Base-by-base conservation (phyloP, 1,140 invertebrate genomes). In the Epicauta chinensis region DNA sequence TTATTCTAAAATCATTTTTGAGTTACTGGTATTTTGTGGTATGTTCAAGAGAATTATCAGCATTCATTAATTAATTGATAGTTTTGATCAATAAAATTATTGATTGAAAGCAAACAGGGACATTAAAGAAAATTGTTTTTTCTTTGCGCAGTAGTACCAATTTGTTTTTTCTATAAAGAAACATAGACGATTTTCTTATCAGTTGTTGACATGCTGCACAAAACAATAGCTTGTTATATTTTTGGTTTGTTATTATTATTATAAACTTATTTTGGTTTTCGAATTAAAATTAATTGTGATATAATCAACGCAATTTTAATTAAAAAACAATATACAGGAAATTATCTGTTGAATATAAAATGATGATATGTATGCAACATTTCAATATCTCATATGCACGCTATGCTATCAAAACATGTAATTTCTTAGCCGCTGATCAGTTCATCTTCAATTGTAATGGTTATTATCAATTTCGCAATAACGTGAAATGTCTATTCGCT, bases 311-410 rank as follows among this genome's bases (percentile, higher is more conserved):
- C 41, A 31, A 48, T 49, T 3, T 9, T 61, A n/a, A n/a, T 36
- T 7, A 12, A 5, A 16, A 37, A 51, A 38, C 23, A 32, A 2
- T 42, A 53, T 23, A 38, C 11, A 16, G 37, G 30, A 4, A 11
- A 29, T 36, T 55, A 47, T 36, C 38, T 51, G 2, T 23, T 7
- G 7, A 34, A 49, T 7, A 14, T 35, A 4, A 7, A 32, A 39
- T 11, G 14, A 16, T 4, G 44, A 53, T 23, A 53, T 51, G 38
- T 11, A 12, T 30, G 29, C 42, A 3, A 47, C 29, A 16, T 7
- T 62, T n/a, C 17, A 36, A 17, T 41, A 58, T 15, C 7, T 60
- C 16, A 54, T 7, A 49, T 60, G 30, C 60, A 62, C 32, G 53
- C 55, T 16, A 31, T 62, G 13, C 36, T 57, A 14, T 50, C 40